phyloP scores from a whole-genome alignment of 2,888 invertebrate species.

The Theretra japonica region DNA sequence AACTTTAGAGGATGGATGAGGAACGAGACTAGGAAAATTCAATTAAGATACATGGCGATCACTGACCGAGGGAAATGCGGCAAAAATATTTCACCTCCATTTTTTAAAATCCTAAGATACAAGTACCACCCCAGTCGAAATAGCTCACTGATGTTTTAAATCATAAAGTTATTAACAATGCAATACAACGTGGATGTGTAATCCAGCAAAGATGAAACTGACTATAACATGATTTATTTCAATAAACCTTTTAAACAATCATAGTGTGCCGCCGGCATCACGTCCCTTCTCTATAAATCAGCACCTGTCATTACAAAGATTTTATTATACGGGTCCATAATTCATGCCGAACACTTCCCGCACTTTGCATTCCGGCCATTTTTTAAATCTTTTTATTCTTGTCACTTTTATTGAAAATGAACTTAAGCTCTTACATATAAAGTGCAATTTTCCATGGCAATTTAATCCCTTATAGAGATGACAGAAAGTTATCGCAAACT shows the following conservation, averaged over 20 bases:
- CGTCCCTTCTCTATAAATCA: constrained; percentile 28
- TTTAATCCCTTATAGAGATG: neutral
- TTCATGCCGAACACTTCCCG: neutral
- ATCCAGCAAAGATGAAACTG: no score
- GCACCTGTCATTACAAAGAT: constrained; percentile 10
- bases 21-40: no score
- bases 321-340: constrained; percentile 21
- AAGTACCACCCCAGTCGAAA: no score
- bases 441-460: neutral
- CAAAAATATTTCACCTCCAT: no score
- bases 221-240: no score
- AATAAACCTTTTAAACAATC: constrained; percentile 11
- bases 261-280: constrained; percentile 28
- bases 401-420: neutral
- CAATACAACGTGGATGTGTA: no score
- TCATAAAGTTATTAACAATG: no score
- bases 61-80: no score
- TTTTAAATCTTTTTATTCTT: neutral
- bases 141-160: no score
- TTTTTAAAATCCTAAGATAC: no score
- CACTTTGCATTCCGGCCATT: constrained; percentile 22
- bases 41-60: no score
- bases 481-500: constrained; percentile 4
- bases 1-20: no score
- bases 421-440: neutral